Percentiles rank a stretch among this genome's conserved stretches.
Evolutionary conservation across 2,797 vertebrate species (phyloP).

Genomic region (Gobionotothen gibberifrons): DNA sequence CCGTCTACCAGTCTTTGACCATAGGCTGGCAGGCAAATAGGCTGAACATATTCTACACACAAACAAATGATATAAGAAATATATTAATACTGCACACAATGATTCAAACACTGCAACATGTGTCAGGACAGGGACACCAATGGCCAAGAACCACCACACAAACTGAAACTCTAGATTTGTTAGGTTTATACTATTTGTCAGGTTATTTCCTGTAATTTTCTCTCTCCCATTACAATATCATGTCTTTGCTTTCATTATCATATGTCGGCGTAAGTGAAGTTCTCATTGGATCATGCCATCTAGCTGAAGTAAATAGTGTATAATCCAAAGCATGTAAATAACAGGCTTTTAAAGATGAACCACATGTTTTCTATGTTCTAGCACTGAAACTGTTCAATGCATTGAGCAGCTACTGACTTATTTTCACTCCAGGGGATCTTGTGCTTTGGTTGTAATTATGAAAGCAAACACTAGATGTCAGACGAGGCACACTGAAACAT

Average conservation of each 20-base stretch:
- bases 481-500: constrained; percentile 3
- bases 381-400: not conserved
- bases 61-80: constrained; percentile 12
- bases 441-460: constrained; percentile 28
- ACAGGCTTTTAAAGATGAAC: not conserved
- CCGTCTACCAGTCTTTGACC: constrained; percentile 89
- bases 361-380: not conserved
- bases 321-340: not conserved
- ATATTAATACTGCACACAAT: not conserved
- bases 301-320: not conserved
- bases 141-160: not conserved
- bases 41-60: constrained; percentile 90
- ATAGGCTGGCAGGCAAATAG: constrained; percentile 89
- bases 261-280: not conserved
- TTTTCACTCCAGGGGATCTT: not conserved
- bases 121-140: not conserved
- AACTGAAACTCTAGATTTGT: not conserved
- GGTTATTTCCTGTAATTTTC: not conserved
- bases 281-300: not conserved
- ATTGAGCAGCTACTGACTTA: no score
- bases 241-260: not conserved
- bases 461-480: constrained; percentile 69
- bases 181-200: not conserved
- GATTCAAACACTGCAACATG: not conserved
- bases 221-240: not conserved